These are phyloP conservation scores for Urocolius indicus DNA, from an alignment of 2,113 vertebrate genomes.

Conservation along the genomic window DNA sequence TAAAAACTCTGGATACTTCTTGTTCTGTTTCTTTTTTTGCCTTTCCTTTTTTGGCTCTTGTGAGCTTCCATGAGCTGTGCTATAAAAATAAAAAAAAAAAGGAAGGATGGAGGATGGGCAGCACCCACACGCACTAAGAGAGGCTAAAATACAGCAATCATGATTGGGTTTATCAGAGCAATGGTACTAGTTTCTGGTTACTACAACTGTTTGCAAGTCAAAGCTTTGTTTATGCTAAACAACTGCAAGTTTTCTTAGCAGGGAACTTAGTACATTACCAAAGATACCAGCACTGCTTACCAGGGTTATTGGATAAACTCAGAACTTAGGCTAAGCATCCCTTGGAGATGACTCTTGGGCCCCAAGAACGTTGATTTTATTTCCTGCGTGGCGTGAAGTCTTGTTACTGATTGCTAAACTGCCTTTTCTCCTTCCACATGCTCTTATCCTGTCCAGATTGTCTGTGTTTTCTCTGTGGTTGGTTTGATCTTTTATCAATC, in stretches of 20 bases:
- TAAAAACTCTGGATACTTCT: slow-evolving; percentile 42
- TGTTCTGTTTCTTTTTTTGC: slow-evolving; percentile 14
- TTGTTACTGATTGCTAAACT: background rate
- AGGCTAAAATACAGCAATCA: background rate
- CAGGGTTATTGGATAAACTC: background rate
- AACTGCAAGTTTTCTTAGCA: background rate
- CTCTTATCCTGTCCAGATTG: background rate
- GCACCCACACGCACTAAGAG: background rate
- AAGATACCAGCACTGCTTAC: background rate
- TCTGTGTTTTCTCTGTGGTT: background rate
- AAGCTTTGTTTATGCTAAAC: background rate
- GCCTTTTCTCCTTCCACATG: background rate
- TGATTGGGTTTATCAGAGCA: background rate
- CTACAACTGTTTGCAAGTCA: background rate
- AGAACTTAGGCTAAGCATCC: background rate
- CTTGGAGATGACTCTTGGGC: background rate
- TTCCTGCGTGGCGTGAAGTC: background rate
- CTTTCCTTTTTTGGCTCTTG: background rate
- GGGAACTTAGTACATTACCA: background rate
- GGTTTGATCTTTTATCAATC: background rate
- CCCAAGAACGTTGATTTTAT: background rate
- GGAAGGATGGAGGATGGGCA: background rate
- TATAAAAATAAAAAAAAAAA: background rate
- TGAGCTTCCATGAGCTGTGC: slow-evolving; percentile 4
- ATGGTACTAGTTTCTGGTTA: background rate